Conservation (phyloP, 1,140 invertebrate genomes). For the Zaprionus taronus region DNA sequence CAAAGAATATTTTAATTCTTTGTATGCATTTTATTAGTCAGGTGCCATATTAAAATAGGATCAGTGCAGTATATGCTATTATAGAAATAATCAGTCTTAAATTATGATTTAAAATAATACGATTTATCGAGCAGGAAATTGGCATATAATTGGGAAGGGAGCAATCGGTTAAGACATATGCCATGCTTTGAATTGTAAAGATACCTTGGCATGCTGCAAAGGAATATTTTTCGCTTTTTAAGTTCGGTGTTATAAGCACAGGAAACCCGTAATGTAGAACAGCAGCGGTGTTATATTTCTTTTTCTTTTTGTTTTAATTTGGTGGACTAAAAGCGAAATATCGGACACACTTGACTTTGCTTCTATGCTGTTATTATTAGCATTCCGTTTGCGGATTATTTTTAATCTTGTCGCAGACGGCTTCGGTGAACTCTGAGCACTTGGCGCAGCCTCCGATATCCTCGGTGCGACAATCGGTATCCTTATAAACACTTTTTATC, state of each 20-base stretch:
- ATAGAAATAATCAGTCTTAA: no score
- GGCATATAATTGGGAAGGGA: no score
- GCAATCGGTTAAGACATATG: no score
- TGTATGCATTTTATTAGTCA: no score
- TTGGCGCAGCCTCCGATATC: constrained; percentile 55
- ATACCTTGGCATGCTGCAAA: no score
- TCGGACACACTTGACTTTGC: background rate
- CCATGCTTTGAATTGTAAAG: no score
- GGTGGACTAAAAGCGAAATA: background rate
- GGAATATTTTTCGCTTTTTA: no score
- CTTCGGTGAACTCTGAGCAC: constrained; percentile 56
- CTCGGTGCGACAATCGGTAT: constrained; percentile 53
- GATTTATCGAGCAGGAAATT: no score
- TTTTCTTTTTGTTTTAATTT: background rate
- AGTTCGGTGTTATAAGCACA: background rate
- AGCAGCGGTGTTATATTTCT: background rate
- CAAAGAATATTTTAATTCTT: no score
- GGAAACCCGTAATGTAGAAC: background rate
- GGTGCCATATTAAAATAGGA: no score
- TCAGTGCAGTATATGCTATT: no score
- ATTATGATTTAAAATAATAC: no score
- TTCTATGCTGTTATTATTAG: background rate
- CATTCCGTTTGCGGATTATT: background rate
- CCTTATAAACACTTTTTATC: constrained; percentile 41
- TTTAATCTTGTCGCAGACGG: constrained; percentile 45